Evolutionary conservation across 2,797 vertebrate genomes (phyloP).

Genomic region (Squalus acanthias): DNA sequence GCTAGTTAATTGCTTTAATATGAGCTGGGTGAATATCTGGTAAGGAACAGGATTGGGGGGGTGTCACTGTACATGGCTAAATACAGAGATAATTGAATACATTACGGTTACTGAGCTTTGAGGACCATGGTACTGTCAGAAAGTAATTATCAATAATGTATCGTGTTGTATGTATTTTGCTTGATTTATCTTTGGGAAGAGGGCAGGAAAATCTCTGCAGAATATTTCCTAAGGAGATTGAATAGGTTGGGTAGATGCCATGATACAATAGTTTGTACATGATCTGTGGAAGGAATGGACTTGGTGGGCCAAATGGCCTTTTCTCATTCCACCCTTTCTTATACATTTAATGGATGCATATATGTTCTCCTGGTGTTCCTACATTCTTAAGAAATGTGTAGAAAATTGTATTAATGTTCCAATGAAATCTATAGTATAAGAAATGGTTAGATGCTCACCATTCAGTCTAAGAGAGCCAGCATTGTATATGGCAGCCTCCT

Average conservation of each 20-base stretch:
- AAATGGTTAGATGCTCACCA: slow-evolving; percentile 60
- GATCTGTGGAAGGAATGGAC: background rate
- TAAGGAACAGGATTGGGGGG: background rate
- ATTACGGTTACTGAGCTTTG: slow-evolving; percentile 13
- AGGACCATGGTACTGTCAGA: background rate
- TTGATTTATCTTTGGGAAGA: background rate
- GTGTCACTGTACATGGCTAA: background rate
- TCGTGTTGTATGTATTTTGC: background rate
- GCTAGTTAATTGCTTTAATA: background rate
- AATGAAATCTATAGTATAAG: background rate
- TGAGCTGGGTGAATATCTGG: background rate
- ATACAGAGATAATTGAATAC: background rate
- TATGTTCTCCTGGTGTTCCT: background rate
- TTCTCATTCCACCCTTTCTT: background rate
- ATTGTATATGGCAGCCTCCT: slow-evolving; percentile 61
- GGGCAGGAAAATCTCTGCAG: background rate
- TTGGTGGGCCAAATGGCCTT: background rate
- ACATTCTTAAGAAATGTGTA: background rate
- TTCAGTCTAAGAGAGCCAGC: slow-evolving; percentile 68
- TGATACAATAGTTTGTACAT: background rate
- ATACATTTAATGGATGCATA: background rate
- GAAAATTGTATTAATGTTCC: background rate
- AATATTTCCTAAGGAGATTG: background rate
- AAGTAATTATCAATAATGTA: background rate
- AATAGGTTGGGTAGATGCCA: background rate